Evolutionary conservation across 2,113 vertebrate genomes (phyloP), one percentile per base, ranked within the genome.

Genomic region (Acanthochromis polyacanthus): DNA sequence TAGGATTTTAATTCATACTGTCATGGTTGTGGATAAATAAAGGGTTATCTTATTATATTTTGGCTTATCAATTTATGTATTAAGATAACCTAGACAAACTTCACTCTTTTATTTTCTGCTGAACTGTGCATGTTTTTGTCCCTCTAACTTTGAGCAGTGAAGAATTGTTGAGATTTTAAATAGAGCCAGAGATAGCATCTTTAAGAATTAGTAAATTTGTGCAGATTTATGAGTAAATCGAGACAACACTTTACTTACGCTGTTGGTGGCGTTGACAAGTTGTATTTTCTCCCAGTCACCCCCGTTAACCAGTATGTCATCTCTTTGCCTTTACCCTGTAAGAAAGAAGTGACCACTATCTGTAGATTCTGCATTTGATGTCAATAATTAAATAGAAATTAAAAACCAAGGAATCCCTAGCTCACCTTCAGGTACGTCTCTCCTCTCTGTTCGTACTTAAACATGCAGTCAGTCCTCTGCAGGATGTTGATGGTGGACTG

Each of bases 281-380:
- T 96, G 90, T 97, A 96, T 56, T 96, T 90, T 58, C 94, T 90
- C 55, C 96, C 96, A 10, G 94, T 96, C 40, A 95, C 93, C 4
- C 98, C 98, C 0, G 95, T 99, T 91, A 99, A 91, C 98, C 98
- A 99, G 92, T 97, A 99, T 0, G 98, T 99, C 82, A 95, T 95
- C 89, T 98, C 97, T 55, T 96, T 97, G 50, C 98, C 98, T 95
- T 95, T 97, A 48, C 98, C 98, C 98, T 99, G 85, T 85, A 62
- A 40, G 0, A 52, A 30, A 75, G 8, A 10, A 10, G 43, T 5
- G 57, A 46, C 2, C 10, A 28, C 2, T 32, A 8, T 46, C 16
- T 68, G 16, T 50, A 15, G 0, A 0, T 14, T 32, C 55, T 20
- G 3, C 4, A 45, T 55, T 6, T 22, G 3, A 45, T 23, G n/a